A percentile compares a stretch with the other conserved stretches of the same genome.
Evolutionary conservation across 2,113 vertebrate genomes (phyloP).

Genomic region (Tyrannus savana): DNA sequence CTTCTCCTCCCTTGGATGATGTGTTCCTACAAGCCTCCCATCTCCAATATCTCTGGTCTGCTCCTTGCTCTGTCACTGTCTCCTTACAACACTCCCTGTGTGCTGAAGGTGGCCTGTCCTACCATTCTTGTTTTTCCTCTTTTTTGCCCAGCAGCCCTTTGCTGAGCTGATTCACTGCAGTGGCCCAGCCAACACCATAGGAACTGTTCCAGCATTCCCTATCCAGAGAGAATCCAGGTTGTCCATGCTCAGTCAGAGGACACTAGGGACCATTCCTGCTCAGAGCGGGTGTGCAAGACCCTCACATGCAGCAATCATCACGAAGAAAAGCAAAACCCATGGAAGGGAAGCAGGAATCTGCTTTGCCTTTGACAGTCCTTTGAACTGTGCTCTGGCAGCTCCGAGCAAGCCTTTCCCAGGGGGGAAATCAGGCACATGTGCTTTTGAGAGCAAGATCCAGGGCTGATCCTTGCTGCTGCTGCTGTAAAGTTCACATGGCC

Average conservation of each 20-base stretch:
- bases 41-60: not conserved
- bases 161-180: not conserved
- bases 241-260: not conserved
- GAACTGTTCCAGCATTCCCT: fast-evolving
- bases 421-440: not conserved
- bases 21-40: not conserved
- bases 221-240: not conserved
- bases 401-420: fast-evolving
- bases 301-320: not conserved
- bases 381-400: conserved; percentile 7
- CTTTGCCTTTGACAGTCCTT: not conserved
- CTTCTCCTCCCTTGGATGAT: not conserved
- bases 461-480: not conserved
- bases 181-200: not conserved
- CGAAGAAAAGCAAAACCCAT: not conserved
- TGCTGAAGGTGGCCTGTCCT: not conserved
- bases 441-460: not conserved
- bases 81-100: not conserved
- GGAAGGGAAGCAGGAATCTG: not conserved
- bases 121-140: not conserved
- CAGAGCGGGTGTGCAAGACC: not conserved
- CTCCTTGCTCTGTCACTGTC: not conserved
- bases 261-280: not conserved
- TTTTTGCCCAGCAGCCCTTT: not conserved
- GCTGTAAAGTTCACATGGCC: not conserved